Conservation (phyloP, 2,113 vertebrate species). For the Hemiprocne comata region DNA sequence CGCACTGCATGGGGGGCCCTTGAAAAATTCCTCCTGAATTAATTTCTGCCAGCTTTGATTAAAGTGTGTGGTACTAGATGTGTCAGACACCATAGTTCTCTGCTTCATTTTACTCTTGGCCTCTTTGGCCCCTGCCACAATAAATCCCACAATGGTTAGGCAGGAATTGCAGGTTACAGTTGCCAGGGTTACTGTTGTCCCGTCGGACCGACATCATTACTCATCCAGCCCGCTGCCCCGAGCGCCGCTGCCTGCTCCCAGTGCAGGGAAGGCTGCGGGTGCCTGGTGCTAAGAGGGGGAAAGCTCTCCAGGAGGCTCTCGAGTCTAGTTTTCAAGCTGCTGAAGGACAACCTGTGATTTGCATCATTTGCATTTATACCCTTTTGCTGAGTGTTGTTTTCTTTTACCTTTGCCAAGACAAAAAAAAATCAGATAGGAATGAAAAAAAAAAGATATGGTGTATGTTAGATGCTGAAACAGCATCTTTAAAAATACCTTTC, state of each 20-base stretch:
- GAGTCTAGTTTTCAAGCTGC: not conserved
- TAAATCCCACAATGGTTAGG: constrained; percentile 74
- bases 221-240: constrained; percentile 59
- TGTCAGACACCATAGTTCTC: constrained; percentile 77
- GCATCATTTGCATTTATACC: not conserved
- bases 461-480: not conserved
- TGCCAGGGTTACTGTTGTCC: constrained; percentile 84
- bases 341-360: not conserved
- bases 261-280: not conserved
- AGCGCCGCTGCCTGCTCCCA: constrained; percentile 24
- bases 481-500: not conserved
- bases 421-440: not conserved
- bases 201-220: constrained; percentile 70
- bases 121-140: constrained; percentile 78
- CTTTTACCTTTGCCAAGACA: not conserved
- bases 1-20: not conserved
- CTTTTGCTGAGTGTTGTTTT: rapidly evolving
- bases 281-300: not conserved
- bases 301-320: not conserved
- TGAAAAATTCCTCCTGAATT: constrained; percentile 74
- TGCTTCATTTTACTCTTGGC: constrained; percentile 78
- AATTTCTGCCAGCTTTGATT: constrained; percentile 81
- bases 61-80: constrained; percentile 73
- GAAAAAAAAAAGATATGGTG: not conserved
- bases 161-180: constrained; percentile 82